Conservation (phyloP, 2,113 vertebrate species). For the Candoia aspera region DNA sequence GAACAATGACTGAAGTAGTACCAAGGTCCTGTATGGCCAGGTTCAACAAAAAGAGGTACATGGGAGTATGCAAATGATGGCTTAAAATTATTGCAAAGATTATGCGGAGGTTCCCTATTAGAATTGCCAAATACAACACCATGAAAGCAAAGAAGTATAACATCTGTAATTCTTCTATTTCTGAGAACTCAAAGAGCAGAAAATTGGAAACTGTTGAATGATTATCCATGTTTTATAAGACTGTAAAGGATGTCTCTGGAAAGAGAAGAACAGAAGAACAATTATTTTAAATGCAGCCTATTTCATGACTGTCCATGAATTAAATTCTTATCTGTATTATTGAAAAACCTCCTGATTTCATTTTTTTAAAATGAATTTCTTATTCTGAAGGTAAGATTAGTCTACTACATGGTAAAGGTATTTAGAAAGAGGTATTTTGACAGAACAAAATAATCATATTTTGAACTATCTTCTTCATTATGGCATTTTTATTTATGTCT, state of each 20-base stretch:
- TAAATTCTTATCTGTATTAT: background rate
- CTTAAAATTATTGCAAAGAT: background rate
- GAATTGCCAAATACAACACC: background rate
- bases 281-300: background rate
- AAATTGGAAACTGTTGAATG: background rate
- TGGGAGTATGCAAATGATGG: background rate
- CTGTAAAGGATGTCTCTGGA: background rate
- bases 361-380: background rate
- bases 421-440: background rate
- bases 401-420: background rate
- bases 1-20: background rate
- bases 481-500: background rate
- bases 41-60: slow-evolving; percentile 15
- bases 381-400: background rate
- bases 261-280: background rate
- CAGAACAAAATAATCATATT: background rate
- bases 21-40: background rate
- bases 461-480: background rate
- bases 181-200: background rate
- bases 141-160: background rate
- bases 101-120: background rate
- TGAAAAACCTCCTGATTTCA: background rate
- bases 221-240: background rate
- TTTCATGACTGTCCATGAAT: background rate
- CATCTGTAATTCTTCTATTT: background rate